Evolutionary conservation across 2,113 vertebrate genomes (phyloP), one percentile per base, ranked within the genome.

Genomic region (Oryzias celebensis): DNA sequence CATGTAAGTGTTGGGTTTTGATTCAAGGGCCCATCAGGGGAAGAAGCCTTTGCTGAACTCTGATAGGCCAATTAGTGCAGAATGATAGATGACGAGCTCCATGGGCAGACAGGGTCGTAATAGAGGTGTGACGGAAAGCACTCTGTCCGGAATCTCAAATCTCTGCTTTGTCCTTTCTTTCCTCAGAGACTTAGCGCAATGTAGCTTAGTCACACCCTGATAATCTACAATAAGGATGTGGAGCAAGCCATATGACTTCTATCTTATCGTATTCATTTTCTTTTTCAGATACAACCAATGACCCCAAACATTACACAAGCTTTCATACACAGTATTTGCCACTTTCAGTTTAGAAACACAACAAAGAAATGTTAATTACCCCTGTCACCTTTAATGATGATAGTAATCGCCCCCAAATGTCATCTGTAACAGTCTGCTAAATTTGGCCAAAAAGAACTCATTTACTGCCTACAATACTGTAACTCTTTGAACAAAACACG

Each of bases 61-160:
- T 83, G 79, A 88, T 80, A 70, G 81, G 63, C 71, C 82, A 85
- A 88, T 89, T 89, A 89, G 81, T 77, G 69, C 79, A 56, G 77
- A 80, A 84, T 86, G 84, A 88, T 84, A 77, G 79, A 87, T 83
- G 81, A 84, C 84, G 75, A 80, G 62, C 77, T 77, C 55, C 62
- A 31, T 7, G 5, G 61, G 63, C 72, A 73, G 84, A 77, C 73
- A 45, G 77, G 80, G 72, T 79, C 50, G n/a, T 85, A 82, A 87
- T 78, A 67, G 58, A 71, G 52, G 52, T 57, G 57, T 24, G 44
- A 64, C 59, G 65, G 63, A 62, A 56, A 45, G 65, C 62, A 56
- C 68, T 76, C 60, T 68, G 72, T 77, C 75, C 75, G 78, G 75
- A 80, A 86, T 86, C 65, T 65, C 70, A 77, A 82, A 72, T 76